Evolutionary conservation across 2,797 vertebrate genomes (phyloP), one percentile per base, ranked within the genome.

Genomic region (Xenopus petersii): DNA sequence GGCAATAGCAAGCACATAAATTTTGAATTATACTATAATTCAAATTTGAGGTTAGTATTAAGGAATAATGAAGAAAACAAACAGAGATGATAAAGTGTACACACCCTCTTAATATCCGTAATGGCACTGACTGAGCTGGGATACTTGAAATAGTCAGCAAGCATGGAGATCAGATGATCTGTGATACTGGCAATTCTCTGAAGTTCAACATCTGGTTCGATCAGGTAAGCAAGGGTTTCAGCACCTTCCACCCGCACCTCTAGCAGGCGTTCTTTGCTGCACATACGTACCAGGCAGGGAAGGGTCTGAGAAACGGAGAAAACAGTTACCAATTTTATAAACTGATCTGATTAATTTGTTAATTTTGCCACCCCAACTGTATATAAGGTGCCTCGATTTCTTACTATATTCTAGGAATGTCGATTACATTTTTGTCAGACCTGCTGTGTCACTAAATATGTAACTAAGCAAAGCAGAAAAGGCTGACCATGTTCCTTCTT

Each of bases 71-170:
- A 42, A 33, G 26, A 42, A 33, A 47, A 54, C 49, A 12, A 51
- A 51, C 12, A 49, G 11, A 51, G 49, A 51, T 42, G 36, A 12
- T n/a, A 17, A 5, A 58, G 12, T 63, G 54, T 74, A 88, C 93
- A 2, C 87, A 99, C 98, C 95, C 98, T 94, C 86, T 99, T 99
- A 86, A 99, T 99, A 87, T 99, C 97, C 1, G 97, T 93, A 90
- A 99, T 99, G 83, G 97, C 94, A 6, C 97, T 98, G 86, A 98
- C 97, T 0, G 97, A 98, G 89, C 95, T 99, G 77, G 98, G 98
- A 81, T 99, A 99, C 83, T 99, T 99, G 88, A 99, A 99, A 89
- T 99, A 99, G 88, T 99, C 98, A 0, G 98, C 96, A 79, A 99
- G 87, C 97, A 97, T 98, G 81, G 92, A 92, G 75, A 99, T 96